Percentiles rank a stretch among this genome's conserved stretches.
phyloP scores from a whole-genome alignment of 1,140 invertebrate species.

The Leptopilina boulardi region DNA sequence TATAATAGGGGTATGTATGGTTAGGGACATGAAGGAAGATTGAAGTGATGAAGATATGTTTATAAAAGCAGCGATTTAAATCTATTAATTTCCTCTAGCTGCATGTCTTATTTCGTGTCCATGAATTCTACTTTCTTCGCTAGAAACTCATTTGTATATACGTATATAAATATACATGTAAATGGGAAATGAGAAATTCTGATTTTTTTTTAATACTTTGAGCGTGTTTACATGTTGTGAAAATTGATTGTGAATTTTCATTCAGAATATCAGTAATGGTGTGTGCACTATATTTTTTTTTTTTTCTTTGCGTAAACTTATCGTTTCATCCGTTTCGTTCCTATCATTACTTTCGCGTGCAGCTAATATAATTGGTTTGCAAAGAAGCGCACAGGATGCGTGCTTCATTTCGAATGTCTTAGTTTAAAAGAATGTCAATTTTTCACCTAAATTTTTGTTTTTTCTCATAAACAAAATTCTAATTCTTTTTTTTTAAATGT shows the following conservation, averaged over 20 bases:
- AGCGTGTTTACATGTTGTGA: not conserved
- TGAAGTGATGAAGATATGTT: not conserved
- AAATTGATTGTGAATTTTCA: conserved; percentile 5
- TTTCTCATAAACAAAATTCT: too few species aligned
- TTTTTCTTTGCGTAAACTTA: not conserved
- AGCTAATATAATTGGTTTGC: not conserved
- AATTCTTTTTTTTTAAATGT: too few species aligned
- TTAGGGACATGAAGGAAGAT: not conserved
- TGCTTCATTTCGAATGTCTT: not conserved
- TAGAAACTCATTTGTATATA: not conserved
- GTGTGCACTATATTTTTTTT: not conserved
- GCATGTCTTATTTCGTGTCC: not conserved
- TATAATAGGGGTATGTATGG: too few species aligned
- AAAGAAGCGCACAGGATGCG: conserved; percentile 8
- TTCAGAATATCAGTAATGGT: not conserved
- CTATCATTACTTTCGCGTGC: conserved; percentile 20
- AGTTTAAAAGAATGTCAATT: not conserved
- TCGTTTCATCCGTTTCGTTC: conserved; percentile 21
- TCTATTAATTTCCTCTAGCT: not conserved
- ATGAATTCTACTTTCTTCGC: not conserved
- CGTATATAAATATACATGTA: not conserved
- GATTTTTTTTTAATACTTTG: not conserved
- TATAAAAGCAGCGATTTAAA: not conserved
- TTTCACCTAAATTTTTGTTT: too few species aligned
- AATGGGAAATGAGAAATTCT: not conserved